Evolutionary conservation across 2,888 invertebrate genomes (phyloP), one percentile per base, ranked within the genome.

Genomic region (Drosophila yooni): DNA sequence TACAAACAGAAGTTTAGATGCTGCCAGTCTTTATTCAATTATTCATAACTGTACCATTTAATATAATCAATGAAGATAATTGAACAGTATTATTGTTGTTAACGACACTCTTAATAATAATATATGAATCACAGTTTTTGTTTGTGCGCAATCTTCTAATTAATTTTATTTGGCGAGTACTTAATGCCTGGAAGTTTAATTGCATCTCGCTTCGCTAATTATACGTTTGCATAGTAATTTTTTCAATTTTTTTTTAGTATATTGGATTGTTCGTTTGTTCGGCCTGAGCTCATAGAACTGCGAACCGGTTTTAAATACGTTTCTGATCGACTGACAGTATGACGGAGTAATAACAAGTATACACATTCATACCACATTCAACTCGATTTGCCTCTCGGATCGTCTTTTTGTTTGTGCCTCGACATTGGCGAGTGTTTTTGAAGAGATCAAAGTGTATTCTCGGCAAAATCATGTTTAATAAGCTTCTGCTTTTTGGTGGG

Each of bases 271-370:
- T 70, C 61, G 31, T 74, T 70, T 69, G 31, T 69, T 65, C 18
- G 38, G 46, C 31, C 21, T 18, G 57, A 48, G 52, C 60, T 54
- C 33, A 51, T 27, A 36, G 74, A 48, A 63, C 62, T 31, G 11
- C n/a, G 43, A 82, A 87, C 87, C 78, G 87, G 82, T 87, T 82
- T 67, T 53, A 74, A 83, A 87, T 82, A 87, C 82, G 82, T 65
- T 70, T 69, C 66, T 48, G 61, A 81, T 50, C 61, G 56, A 76
- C 63, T 53, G 43, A 53, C 64, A 46, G 38, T 51, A 48, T 59
- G 56, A 62, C 59, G 40, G 65, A 62, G 60, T 43, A 67, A 62
- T 59, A 62, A 33, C 58, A 36, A 68, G n/a, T 43, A 33, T 63
- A 57, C 21, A 36, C 50, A 66, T 27, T 51, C 33, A 29, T 18